Evolutionary conservation across 1,140 invertebrate species (phyloP).

Genomic region (Heliconius hewitsoni): DNA sequence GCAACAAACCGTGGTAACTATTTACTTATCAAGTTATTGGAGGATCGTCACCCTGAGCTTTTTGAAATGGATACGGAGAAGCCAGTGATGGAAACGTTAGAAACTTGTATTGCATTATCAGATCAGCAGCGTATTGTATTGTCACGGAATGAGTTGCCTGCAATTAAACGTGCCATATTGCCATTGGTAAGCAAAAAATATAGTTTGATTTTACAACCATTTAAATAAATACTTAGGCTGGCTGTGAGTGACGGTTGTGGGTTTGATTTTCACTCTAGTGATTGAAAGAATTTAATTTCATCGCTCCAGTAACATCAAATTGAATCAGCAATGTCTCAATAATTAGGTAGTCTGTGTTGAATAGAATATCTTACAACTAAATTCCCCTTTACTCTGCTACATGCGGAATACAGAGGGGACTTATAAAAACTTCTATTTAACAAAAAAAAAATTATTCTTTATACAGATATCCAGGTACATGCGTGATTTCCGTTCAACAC

Average conservation of each 20-base stretch:
- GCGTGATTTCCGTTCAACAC: slow-evolving; percentile 92
- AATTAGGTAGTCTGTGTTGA: no score
- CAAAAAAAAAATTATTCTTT: not conserved
- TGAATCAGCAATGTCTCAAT: no score
- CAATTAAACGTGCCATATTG: slow-evolving; percentile 47
- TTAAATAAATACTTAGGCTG: not conserved
- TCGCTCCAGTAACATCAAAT: no score
- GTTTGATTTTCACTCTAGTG: no score
- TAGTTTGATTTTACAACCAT: not conserved
- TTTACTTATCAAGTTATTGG: slow-evolving; percentile 88
- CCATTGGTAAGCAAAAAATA: slow-evolving; percentile 48
- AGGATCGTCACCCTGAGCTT: slow-evolving; percentile 89
- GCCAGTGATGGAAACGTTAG: slow-evolving; percentile 77
- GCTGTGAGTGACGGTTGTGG: no score
- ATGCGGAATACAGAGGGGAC: no score
- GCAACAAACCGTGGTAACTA: slow-evolving; percentile 93
- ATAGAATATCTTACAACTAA: no score
- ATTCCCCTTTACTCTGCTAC: no score
- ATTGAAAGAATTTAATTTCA: no score
- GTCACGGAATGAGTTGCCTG: slow-evolving; percentile 41
- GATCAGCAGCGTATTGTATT: slow-evolving; percentile 54
- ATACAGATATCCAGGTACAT: slow-evolving; percentile 87
- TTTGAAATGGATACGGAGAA: slow-evolving; percentile 82
- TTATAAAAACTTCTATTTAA: not conserved
- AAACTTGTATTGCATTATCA: slow-evolving; percentile 80